Conservation (phyloP, 1,140 invertebrate species). For the Ganaspis sp. region DNA sequence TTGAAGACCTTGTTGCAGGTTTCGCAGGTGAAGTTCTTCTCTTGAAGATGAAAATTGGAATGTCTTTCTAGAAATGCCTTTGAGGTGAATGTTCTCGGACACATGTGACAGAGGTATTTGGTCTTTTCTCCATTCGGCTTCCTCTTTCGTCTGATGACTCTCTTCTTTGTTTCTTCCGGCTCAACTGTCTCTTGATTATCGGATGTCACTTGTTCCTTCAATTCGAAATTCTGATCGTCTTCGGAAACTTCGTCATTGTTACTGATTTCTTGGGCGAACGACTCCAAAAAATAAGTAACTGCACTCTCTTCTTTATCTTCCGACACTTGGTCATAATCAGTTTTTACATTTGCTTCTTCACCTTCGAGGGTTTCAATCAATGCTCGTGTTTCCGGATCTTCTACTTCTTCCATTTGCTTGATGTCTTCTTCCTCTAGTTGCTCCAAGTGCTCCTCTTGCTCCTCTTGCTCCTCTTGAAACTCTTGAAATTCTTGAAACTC, state of each 20-base stretch:
- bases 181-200: background rate
- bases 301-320: background rate
- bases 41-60: slow-evolving; percentile 48
- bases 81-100: slow-evolving; percentile 19
- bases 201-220: background rate
- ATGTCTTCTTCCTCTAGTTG: background rate
- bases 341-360: background rate
- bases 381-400: too few species aligned
- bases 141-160: background rate
- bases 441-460: background rate
- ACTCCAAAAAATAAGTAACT: slow-evolving; percentile 17
- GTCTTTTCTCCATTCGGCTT: background rate
- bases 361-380: background rate
- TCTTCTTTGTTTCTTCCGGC: background rate
- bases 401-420: background rate
- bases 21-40: slow-evolving; percentile 47
- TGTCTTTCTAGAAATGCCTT: slow-evolving; percentile 36
- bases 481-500: background rate
- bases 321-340: too few species aligned
- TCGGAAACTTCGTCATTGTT: background rate
- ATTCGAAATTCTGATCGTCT: background rate
- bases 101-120: slow-evolving; percentile 26
- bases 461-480: background rate
- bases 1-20: slow-evolving; percentile 47
- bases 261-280: slow-evolving; percentile 4